Evolutionary conservation across 2,113 vertebrate species (phyloP).

Genomic region (Strix uralensis): DNA sequence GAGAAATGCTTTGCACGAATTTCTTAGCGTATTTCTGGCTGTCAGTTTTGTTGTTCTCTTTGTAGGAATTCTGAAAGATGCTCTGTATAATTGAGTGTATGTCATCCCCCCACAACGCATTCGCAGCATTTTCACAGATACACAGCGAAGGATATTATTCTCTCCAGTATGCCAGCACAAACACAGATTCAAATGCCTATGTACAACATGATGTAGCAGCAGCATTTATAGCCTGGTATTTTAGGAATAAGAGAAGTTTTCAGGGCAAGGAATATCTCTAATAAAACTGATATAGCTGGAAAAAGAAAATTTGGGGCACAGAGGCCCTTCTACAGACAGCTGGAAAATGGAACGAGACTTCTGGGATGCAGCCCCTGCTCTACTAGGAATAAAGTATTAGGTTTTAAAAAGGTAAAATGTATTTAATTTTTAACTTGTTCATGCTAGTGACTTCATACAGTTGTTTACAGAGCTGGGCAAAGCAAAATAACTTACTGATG

Average conservation of each 20-base stretch:
- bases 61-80: background rate
- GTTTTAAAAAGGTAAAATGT: background rate
- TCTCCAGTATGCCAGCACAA: background rate
- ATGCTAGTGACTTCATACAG: background rate
- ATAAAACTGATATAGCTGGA: background rate
- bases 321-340: background rate
- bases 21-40: background rate
- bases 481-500: background rate
- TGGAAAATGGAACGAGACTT: background rate
- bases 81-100: background rate
- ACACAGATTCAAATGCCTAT: background rate
- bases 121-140: background rate
- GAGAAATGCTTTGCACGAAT: background rate
- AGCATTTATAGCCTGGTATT: background rate
- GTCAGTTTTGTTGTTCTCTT: background rate
- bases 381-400: background rate
- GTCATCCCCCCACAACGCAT: background rate
- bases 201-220: background rate
- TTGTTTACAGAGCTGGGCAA: background rate
- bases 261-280: background rate
- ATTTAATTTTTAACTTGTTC: background rate
- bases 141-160: background rate
- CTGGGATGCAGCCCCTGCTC: background rate
- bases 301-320: background rate
- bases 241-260: background rate